Conservation (phyloP, 2,888 invertebrate genomes). For the Julus scandinavius region DNA sequence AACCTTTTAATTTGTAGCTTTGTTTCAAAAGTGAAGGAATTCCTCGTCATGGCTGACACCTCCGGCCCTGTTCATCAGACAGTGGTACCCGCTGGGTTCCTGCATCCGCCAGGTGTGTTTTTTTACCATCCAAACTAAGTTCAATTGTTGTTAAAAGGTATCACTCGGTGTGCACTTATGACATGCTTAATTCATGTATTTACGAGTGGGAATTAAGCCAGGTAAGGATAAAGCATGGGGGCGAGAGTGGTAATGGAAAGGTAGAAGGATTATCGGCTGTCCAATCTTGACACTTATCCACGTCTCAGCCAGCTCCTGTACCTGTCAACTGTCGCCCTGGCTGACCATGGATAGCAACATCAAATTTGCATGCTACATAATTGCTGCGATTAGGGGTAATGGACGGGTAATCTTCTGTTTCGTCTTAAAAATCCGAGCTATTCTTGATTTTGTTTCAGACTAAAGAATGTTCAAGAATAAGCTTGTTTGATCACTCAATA, state of each 20-base stretch:
- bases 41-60: not conserved
- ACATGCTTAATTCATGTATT: conserved; percentile 33
- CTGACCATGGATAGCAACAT: not conserved
- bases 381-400: not conserved
- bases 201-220: conserved; percentile 8
- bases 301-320: not conserved
- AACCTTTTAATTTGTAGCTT: not conserved
- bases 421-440: too few species aligned
- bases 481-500: too few species aligned
- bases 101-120: not conserved
- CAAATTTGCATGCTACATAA: not conserved
- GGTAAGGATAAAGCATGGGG: not conserved
- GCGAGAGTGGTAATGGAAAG: conserved; percentile 19
- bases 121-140: not conserved
- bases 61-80: not conserved
- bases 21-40: not conserved
- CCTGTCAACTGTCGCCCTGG: not conserved
- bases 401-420: not conserved
- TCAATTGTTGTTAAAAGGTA: conserved; percentile 33
- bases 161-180: conserved; percentile 33
- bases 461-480: too few species aligned
- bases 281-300: not conserved
- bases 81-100: not conserved
- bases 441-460: too few species aligned
- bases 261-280: not conserved